These are phyloP conservation scores for Heliangelus exortis DNA, from an alignment of 2,797 vertebrate species.

Conservation along the genomic window DNA sequence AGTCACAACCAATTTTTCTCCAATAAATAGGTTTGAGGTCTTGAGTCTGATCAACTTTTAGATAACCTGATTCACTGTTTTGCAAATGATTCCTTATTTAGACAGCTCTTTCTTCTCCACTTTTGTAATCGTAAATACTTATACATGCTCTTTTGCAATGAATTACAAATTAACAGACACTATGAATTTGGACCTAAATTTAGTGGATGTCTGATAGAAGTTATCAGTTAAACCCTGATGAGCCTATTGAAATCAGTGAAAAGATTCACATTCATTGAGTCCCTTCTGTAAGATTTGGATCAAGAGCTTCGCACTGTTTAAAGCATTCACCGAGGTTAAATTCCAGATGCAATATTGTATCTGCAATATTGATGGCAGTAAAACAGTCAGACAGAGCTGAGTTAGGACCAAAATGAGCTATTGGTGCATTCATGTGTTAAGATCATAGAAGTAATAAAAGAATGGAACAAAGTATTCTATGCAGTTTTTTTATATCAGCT, in stretches of 20 bases:
- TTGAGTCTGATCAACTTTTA: not conserved
- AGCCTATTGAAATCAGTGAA: not conserved
- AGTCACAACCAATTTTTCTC: not conserved
- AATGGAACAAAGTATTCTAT: not conserved
- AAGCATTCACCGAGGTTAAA: not conserved
- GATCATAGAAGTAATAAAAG: constrained; percentile 19
- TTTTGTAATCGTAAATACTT: not conserved
- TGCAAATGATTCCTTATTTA: not conserved
- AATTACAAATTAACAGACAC: not conserved
- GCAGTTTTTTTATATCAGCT: not conserved
- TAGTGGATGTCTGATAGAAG: not conserved
- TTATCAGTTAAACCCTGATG: not conserved
- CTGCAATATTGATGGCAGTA: not conserved
- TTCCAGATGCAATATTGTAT: not conserved
- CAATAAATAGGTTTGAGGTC: not conserved
- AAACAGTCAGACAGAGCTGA: constrained; percentile 2
- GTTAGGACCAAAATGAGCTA: constrained; percentile 8
- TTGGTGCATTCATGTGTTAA: constrained; percentile 42
- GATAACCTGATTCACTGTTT: not conserved
- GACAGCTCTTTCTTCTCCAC: not conserved
- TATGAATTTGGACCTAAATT: not conserved
- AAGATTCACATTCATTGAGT: not conserved
- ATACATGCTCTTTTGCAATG: not conserved
- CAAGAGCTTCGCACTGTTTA: not conserved
- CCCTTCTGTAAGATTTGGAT: not conserved